Evolutionary conservation across 2,797 vertebrate species (phyloP).

Genomic region (Halcyon badia): DNA sequence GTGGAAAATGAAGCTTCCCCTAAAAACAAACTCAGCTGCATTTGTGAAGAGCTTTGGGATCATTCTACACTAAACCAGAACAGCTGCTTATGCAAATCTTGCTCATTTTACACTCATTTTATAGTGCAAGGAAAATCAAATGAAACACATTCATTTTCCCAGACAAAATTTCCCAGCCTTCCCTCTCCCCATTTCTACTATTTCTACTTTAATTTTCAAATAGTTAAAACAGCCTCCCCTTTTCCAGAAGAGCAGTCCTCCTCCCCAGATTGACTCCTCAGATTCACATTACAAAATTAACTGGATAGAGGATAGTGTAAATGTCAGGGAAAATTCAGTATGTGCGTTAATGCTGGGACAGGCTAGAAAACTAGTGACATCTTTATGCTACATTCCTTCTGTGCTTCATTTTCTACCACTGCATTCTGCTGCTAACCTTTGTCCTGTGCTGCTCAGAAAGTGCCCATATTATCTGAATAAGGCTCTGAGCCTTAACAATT

Average conservation of each 20-base stretch:
- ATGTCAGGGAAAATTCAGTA: background rate
- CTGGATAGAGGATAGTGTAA: background rate
- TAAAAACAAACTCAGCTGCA: background rate
- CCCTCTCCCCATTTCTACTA: background rate
- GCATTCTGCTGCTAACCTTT: background rate
- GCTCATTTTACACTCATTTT: background rate
- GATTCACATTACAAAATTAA: background rate
- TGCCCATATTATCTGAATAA: background rate
- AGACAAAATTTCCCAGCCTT: background rate
- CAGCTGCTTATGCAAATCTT: background rate
- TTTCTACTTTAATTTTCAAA: background rate
- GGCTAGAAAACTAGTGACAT: background rate
- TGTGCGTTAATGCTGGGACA: background rate
- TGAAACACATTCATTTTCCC: background rate
- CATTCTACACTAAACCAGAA: background rate
- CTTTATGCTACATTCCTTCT: background rate
- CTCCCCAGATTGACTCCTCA: background rate
- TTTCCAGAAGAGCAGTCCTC: background rate
- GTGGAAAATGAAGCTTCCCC: background rate
- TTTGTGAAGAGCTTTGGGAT: background rate
- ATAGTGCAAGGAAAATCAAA: background rate
- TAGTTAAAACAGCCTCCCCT: background rate
- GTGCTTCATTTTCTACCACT: conserved; percentile 8
- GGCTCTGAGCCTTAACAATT: conserved; percentile 31
- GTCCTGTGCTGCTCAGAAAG: background rate